These are phyloP conservation scores for Lydus trimaculatus DNA, from an alignment of 2,888 invertebrate genomes.

Conservation along the genomic window DNA sequence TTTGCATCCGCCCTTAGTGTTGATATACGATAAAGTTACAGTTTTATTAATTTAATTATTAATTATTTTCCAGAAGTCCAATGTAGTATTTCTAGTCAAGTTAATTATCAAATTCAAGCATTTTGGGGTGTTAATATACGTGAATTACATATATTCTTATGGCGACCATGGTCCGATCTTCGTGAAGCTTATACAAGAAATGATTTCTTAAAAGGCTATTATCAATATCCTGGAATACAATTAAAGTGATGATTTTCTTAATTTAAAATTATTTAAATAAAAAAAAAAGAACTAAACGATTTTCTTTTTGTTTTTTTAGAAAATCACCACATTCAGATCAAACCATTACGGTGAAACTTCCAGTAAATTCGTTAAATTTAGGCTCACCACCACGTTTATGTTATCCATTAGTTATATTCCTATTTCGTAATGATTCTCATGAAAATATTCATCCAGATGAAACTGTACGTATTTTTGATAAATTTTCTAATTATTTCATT, in stretches of 20 bases:
- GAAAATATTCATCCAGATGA: constrained; percentile 77
- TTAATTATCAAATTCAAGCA: constrained; percentile 75
- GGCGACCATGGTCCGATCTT: constrained; percentile 74
- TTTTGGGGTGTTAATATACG: constrained; percentile 83
- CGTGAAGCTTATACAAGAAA: constrained; percentile 69
- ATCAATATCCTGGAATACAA: constrained; percentile 54
- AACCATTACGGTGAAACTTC: constrained; percentile 68
- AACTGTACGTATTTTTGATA: constrained; percentile 64
- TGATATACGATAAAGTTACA: too few species aligned
- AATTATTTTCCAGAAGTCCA: constrained; percentile 71
- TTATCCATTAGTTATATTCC: constrained; percentile 80
- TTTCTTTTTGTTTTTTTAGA: constrained; percentile 59
- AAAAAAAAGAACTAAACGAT: not conserved
- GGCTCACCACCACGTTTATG: constrained; percentile 77
- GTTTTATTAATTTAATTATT: too few species aligned
- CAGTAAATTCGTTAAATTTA: constrained; percentile 69
- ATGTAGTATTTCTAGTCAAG: constrained; percentile 77
- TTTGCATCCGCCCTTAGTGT: too few species aligned
- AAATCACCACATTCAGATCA: constrained; percentile 72
- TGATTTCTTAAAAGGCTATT: constrained; percentile 65
- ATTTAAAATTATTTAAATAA: not conserved
- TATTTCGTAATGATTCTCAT: constrained; percentile 69
- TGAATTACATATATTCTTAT: constrained; percentile 77
- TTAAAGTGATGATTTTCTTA: constrained; percentile 48
- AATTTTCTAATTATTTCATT: constrained; percentile 19